A percentile compares a stretch with the other conserved stretches of the same genome.
phyloP scores from a whole-genome alignment of 2,888 invertebrate species.

The Drosophila quasianomalipes region DNA sequence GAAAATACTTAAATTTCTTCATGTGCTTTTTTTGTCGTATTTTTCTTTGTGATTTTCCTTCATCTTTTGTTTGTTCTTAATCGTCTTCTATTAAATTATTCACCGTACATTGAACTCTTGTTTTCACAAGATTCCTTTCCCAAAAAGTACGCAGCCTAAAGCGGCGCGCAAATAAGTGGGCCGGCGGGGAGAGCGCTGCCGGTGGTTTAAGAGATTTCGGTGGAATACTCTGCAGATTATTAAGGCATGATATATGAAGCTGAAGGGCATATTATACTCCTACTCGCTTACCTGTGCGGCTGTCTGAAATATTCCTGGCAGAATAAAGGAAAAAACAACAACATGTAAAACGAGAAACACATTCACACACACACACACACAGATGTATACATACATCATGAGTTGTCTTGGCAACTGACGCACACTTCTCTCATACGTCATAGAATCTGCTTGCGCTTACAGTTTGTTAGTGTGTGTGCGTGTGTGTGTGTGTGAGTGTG shows the following conservation, averaged over 20 bases:
- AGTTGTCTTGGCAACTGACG: slow-evolving; percentile 65
- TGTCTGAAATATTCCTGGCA: slow-evolving; percentile 24
- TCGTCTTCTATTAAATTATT: slow-evolving; percentile 27
- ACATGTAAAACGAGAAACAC: slow-evolving; percentile 8
- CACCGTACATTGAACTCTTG: slow-evolving; percentile 38
- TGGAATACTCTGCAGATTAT: slow-evolving; percentile 47
- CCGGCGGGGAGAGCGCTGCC: not conserved
- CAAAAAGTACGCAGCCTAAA: not conserved
- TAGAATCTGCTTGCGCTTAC: slow-evolving; percentile 32
- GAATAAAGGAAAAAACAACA: slow-evolving; percentile 16
- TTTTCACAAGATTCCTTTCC: slow-evolving; percentile 3
- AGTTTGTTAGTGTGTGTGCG: slow-evolving; percentile 12
- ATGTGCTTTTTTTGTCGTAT: not conserved
- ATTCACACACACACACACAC: slow-evolving; percentile 2
- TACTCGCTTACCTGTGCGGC: slow-evolving; percentile 23
- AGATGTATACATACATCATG: slow-evolving; percentile 17
- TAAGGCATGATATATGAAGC: slow-evolving; percentile 55
- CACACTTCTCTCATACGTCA: slow-evolving; percentile 70
- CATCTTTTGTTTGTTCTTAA: slow-evolving; percentile 4
- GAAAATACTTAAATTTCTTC: not conserved
- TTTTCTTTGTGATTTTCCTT: not conserved
- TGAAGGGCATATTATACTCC: slow-evolving; percentile 31
- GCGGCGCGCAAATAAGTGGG: slow-evolving; percentile 2
- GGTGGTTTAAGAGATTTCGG: slow-evolving; percentile 35
- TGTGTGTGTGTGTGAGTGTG: slow-evolving; percentile 3